Base-by-base conservation (phyloP, 1,140 invertebrate genomes). In the Tetraneura akinire region DNA sequence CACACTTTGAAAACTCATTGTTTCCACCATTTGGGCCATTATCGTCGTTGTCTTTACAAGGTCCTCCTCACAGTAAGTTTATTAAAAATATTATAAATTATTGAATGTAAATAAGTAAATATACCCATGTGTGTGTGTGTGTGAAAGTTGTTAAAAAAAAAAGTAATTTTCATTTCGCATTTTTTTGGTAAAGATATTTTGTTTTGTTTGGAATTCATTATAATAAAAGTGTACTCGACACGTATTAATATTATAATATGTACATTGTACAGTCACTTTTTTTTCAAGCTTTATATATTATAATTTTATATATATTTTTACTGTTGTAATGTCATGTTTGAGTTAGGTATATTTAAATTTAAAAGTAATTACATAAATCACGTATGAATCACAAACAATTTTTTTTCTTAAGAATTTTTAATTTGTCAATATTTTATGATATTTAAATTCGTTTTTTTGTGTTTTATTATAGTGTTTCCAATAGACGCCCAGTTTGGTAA, bases 1-100 rank as follows among this genome's bases (percentile, higher is more conserved):
- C 87, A 1, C 84, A 86, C 0, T 83, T 85, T 1, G 84, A 87
- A 1, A 86, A 86, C 47, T 82, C 83, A 4, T n/a, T 71, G 53
- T 74, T 80, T 68, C 81, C 81, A 37, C 49, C 74, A 3, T 78
- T 78, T n/a, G 74, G 74, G 47, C 90, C 89, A 8, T 90, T 92
- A 80, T 90, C 92, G 47, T 91, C 92, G 9, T 85, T 94, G 81
- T 90, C 92, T 29, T 86, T 94, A 81, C 92, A 78, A 78, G 74
- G 92, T 60, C 92, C 92, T 82, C 92, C 92, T 45, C 91, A 92
- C 85, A 91, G 91, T 91, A 87, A 92, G 90, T 91, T 18, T 16
- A 37, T 37, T 37, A 4, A 4, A 37, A 37, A 8, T 37, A 37
- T 8, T 4, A 37, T 37, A 8, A 37, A 37, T 3, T 37, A 47